Conservation (phyloP, 2,113 vertebrate species). For the Formicarius rufipectus region DNA sequence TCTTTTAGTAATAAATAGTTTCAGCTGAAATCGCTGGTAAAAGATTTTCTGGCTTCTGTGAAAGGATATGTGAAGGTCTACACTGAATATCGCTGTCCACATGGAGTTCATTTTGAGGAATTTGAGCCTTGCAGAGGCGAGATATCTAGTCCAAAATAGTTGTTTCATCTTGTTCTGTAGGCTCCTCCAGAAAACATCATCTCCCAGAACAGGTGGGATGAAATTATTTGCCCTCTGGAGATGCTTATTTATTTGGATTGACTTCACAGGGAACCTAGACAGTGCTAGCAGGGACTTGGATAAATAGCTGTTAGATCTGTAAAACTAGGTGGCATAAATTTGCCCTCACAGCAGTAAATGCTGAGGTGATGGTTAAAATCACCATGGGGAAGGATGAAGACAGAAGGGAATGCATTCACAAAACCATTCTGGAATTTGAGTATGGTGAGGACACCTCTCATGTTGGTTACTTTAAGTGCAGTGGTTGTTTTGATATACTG, state of each 20-base stretch:
- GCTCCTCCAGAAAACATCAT: background rate
- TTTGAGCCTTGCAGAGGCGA: background rate
- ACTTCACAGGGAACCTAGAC: slow-evolving; percentile 52
- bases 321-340: slow-evolving; percentile 11
- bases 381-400: background rate
- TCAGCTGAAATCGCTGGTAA: background rate
- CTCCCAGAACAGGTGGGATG: slow-evolving; percentile 8
- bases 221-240: slow-evolving; percentile 66
- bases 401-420: background rate
- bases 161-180: background rate
- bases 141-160: background rate
- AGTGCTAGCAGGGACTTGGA: slow-evolving; percentile 39
- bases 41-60: background rate
- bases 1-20: background rate
- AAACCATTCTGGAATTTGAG: slow-evolving; percentile 1
- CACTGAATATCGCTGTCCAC: background rate
- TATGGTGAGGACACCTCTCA: background rate
- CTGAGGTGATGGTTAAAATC: slow-evolving; percentile 21
- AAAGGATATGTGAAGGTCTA: background rate
- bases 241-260: slow-evolving; percentile 39
- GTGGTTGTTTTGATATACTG: slow-evolving; percentile 47
- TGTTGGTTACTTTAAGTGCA: slow-evolving; percentile 24
- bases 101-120: background rate
- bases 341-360: background rate
- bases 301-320: slow-evolving; percentile 28